Conservation (phyloP, 2,113 vertebrate genomes). For the Caracal caracal region DNA sequence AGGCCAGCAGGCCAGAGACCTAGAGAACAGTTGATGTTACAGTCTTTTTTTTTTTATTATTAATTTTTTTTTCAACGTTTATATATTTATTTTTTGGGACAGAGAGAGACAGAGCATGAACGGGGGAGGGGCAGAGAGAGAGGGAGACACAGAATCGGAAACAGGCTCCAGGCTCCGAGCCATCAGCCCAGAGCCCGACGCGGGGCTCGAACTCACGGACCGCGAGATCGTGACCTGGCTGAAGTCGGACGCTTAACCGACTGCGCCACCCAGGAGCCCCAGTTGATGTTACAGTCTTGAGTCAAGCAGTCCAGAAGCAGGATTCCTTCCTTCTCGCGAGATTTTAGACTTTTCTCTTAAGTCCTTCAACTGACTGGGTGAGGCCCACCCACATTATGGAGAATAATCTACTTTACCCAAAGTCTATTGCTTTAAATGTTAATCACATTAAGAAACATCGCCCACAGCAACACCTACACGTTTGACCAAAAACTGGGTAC, state of each 20-base stretch:
- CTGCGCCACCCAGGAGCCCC: no score
- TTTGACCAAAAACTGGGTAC: neutral
- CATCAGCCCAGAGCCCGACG: no score
- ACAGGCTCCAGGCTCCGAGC: no score
- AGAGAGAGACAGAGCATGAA: no score
- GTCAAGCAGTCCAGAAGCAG: neutral
- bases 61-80: no score
- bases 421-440: neutral
- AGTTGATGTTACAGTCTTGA: fast-evolving
- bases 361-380: neutral
- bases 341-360: neutral
- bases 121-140: no score
- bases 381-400: neutral
- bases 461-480: neutral
- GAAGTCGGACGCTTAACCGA: no score
- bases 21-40: neutral
- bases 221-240: no score
- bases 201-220: no score
- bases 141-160: no score
- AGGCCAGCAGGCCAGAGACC: neutral
- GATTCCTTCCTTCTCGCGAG: neutral
- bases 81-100: no score
- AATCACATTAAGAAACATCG: neutral
- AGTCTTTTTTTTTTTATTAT: no score
- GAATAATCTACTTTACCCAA: neutral